Evolutionary conservation across 2,888 invertebrate species (phyloP).

Genomic region (Oscheius sp.): DNA sequence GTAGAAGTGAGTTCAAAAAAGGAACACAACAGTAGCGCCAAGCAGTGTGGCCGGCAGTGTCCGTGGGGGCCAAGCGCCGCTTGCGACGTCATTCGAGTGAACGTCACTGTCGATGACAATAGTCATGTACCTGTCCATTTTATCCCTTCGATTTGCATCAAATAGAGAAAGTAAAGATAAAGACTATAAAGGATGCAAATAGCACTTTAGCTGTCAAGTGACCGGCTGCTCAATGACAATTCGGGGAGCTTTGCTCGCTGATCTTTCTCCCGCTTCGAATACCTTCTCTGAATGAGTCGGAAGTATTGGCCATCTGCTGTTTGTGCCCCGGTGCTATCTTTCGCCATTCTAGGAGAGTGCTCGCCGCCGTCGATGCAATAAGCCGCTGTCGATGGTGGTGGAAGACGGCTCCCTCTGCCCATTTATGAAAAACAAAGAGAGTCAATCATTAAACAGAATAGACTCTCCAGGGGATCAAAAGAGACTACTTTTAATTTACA

Average conservation of each 20-base stretch:
- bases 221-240: background rate
- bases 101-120: no score
- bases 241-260: no score
- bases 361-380: constrained; percentile 25
- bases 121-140: no score
- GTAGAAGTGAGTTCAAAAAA: no score
- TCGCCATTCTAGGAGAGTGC: constrained; percentile 12
- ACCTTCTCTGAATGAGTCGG: no score
- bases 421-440: no score
- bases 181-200: background rate
- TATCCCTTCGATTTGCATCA: no score
- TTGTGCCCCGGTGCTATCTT: constrained; percentile 26
- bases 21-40: background rate
- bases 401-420: background rate
- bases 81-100: constrained; percentile 9
- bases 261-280: no score
- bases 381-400: constrained; percentile 11
- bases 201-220: constrained; percentile 3
- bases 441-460: no score
- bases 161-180: no score
- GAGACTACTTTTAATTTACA: no score
- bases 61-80: constrained; percentile 7
- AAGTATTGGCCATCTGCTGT: constrained; percentile 28
- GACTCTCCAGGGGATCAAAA: no score
- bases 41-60: constrained; percentile 7